Percentiles rank a stretch among this genome's conserved stretches.
These are phyloP conservation scores for Gymnocheta viridis DNA, from an alignment of 2,888 invertebrate genomes.

Conservation along the genomic window DNA sequence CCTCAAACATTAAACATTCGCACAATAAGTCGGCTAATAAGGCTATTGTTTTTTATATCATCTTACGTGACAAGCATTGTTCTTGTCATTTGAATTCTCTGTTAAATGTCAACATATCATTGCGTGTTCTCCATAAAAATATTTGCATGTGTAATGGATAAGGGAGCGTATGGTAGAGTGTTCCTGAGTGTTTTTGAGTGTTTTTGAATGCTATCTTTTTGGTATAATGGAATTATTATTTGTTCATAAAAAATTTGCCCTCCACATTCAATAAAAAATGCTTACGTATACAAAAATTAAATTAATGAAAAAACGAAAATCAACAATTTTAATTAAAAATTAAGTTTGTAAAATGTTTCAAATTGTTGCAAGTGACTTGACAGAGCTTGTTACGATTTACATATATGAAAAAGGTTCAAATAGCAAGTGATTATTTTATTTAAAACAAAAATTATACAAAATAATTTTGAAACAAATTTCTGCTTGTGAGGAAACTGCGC, in stretches of 20 bases:
- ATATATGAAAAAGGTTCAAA: neutral
- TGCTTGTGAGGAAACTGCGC: no score
- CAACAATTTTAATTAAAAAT: neutral
- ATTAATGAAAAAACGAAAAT: neutral
- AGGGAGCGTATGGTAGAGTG: neutral
- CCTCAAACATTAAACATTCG: neutral
- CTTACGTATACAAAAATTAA: slow-evolving; percentile 2
- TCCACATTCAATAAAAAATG: neutral
- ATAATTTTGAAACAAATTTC: no score
- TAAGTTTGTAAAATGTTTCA: neutral
- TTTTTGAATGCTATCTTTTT: slow-evolving; percentile 3
- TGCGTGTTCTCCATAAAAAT: neutral
- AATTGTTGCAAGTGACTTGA: neutral
- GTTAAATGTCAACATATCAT: neutral
- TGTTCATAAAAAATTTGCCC: neutral
- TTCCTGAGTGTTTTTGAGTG: neutral
- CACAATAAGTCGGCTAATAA: neutral
- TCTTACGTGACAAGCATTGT: slow-evolving; percentile 5
- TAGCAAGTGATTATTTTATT: neutral
- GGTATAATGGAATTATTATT: neutral
- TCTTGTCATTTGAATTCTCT: slow-evolving; percentile 13
- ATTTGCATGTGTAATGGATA: neutral
- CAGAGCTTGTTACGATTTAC: neutral
- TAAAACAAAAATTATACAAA: no score
- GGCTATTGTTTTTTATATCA: slow-evolving; percentile 4